phyloP scores from a whole-genome alignment of 1,140 invertebrate species.

The Brachionus angularis region DNA sequence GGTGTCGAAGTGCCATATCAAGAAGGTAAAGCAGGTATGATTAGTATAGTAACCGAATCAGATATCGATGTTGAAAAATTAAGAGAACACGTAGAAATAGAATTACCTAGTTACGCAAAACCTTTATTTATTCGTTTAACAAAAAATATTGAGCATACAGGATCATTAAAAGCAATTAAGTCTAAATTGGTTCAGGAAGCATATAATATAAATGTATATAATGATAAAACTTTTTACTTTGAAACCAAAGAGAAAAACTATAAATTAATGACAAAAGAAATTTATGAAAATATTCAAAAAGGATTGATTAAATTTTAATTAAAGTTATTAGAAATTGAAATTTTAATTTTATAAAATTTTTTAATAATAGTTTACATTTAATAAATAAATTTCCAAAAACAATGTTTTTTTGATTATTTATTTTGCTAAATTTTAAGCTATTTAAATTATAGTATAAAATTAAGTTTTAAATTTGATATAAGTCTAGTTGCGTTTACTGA shows the following conservation, averaged over 20 bases:
- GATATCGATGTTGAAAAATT: constrained; percentile 19
- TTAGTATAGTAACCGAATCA: background rate
- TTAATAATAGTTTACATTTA: no score
- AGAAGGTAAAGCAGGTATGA: constrained; percentile 42
- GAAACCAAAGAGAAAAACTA: background rate
- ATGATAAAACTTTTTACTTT: constrained; percentile 28
- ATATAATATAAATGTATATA: constrained; percentile 6
- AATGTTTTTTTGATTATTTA: no score
- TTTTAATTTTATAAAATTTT: no score
- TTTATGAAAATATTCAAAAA: constrained; percentile 5
- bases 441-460: no score
- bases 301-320: constrained; percentile 5
- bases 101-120: constrained; percentile 21
- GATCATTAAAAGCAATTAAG: constrained; percentile 35
- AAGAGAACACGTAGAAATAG: background rate
- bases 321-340: no score
- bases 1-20: constrained; percentile 73
- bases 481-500: no score
- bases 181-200: background rate
- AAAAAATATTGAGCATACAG: constrained; percentile 15
- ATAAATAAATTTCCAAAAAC: no score
- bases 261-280: constrained; percentile 4
- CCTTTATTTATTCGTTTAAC: constrained; percentile 40
- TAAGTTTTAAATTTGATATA: no score
- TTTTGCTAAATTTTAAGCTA: no score